Conservation (phyloP, 1,140 invertebrate genomes). For the Lordiphosa collinella region DNA sequence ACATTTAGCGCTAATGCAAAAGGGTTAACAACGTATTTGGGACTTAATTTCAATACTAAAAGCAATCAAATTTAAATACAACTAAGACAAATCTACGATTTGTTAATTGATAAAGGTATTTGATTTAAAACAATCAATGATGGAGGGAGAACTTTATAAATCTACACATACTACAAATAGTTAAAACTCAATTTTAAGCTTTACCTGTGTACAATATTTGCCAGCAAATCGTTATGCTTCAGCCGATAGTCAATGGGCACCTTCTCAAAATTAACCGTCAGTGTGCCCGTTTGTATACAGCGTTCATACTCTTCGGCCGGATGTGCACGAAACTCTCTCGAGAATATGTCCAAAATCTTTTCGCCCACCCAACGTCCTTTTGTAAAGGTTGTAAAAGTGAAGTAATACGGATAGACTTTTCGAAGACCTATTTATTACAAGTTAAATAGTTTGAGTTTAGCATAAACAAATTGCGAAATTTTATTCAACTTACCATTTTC, state of each 20-base stretch:
- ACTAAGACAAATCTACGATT: too few species aligned
- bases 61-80: too few species aligned
- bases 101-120: too few species aligned
- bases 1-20: slow-evolving; percentile 5
- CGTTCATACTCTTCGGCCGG: slow-evolving; percentile 95
- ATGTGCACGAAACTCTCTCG: slow-evolving; percentile 95
- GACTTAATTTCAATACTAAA: too few species aligned
- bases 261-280: slow-evolving; percentile 97
- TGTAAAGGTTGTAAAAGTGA: slow-evolving; percentile 97
- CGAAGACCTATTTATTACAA: slow-evolving; percentile 91
- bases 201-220: slow-evolving; percentile 97
- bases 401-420: slow-evolving; percentile 99
- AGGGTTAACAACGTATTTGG: background rate
- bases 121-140: too few species aligned
- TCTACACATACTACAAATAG: too few species aligned
- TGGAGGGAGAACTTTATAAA: too few species aligned
- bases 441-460: slow-evolving; percentile 8
- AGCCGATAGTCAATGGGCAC: slow-evolving; percentile 95
- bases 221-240: slow-evolving; percentile 95
- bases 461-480: background rate
- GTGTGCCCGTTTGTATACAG: slow-evolving; percentile 92
- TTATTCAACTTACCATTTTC: slow-evolving; percentile 91
- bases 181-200: too few species aligned
- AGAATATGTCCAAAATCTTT: slow-evolving; percentile 96
- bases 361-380: slow-evolving; percentile 98